Conservation (phyloP, 1,140 invertebrate genomes). For the Bicyclus anynana region DNA sequence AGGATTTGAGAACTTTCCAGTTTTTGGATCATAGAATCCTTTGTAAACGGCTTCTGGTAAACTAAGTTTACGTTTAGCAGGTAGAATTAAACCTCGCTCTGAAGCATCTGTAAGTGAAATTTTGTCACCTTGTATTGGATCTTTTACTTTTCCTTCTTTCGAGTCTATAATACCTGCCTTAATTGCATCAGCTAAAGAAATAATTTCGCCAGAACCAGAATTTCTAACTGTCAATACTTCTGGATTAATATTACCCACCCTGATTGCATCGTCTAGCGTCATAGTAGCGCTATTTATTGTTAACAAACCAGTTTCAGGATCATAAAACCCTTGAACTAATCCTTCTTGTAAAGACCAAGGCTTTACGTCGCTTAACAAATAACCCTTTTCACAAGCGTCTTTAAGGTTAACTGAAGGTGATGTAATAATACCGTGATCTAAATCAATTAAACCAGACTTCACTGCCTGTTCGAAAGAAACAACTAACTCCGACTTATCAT, state of each 20-base stretch:
- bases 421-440: conserved; percentile 82
- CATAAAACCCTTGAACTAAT: conserved; percentile 88
- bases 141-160: conserved; percentile 85
- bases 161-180: conserved; percentile 88
- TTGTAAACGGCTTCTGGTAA: conserved; percentile 91
- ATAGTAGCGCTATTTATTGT: conserved; percentile 84
- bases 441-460: conserved; percentile 83
- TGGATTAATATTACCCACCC: conserved; percentile 85
- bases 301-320: conserved; percentile 86
- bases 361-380: conserved; percentile 85
- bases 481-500: conserved; percentile 83
- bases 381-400: conserved; percentile 87
- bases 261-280: conserved; percentile 89
- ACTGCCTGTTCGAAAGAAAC: conserved; percentile 84
- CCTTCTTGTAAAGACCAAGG: conserved; percentile 92
- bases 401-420: conserved; percentile 85
- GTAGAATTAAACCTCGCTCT: conserved; percentile 88
- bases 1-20: conserved; percentile 84
- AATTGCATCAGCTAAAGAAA: conserved; percentile 90
- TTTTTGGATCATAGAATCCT: conserved; percentile 87
- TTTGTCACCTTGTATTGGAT: conserved; percentile 85
- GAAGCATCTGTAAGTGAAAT: conserved; percentile 88
- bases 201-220: conserved; percentile 85
- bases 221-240: conserved; percentile 90
- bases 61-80: conserved; percentile 88